Evolutionary conservation across 2,888 invertebrate genomes (phyloP).

Genomic region (Xanthorhoe spadicearia): DNA sequence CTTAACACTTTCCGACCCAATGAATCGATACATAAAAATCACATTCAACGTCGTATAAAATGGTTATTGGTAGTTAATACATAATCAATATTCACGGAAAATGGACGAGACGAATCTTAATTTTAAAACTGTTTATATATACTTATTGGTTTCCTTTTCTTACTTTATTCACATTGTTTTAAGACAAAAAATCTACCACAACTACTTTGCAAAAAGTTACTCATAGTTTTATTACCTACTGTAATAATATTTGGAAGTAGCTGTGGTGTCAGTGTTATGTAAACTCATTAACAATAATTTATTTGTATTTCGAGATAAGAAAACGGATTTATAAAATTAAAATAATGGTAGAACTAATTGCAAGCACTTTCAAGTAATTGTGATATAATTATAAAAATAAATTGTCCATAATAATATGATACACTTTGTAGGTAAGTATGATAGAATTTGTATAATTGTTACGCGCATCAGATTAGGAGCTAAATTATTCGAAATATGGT

Average conservation of each 20-base stretch:
- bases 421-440: neutral
- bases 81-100: slow-evolving; percentile 36
- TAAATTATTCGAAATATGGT: slow-evolving; percentile 1
- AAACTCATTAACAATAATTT: neutral
- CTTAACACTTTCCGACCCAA: slow-evolving; percentile 38
- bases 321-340: neutral
- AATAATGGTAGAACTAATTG: neutral
- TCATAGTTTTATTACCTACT: too few species aligned
- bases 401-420: neutral
- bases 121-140: slow-evolving; percentile 23
- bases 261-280: neutral
- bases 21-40: slow-evolving; percentile 40
- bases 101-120: slow-evolving; percentile 26
- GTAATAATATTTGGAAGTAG: neutral
- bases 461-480: neutral
- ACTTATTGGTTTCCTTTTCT: neutral
- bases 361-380: neutral
- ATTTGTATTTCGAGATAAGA: neutral
- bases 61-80: slow-evolving; percentile 42
- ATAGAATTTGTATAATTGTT: neutral
- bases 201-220: too few species aligned
- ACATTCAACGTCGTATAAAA: slow-evolving; percentile 35
- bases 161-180: neutral
- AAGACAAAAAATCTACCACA: too few species aligned
- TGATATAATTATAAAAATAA: neutral